phyloP scores from a whole-genome alignment of 2,797 vertebrate species.

The Sebastes iracundus region DNA sequence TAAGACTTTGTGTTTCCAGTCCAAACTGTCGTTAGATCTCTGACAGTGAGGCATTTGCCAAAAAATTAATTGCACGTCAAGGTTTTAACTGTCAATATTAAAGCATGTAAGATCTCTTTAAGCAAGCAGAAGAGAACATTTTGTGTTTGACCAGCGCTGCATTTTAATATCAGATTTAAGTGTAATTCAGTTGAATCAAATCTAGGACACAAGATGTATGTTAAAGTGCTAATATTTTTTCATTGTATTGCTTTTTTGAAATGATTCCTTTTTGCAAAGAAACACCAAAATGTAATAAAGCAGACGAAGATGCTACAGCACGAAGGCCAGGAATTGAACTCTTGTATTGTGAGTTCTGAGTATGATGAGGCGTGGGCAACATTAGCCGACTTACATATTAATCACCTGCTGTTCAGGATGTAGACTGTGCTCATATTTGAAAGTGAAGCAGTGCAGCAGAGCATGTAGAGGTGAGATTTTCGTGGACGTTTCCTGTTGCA shows the following conservation, averaged over 20 bases:
- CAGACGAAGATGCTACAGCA: not conserved
- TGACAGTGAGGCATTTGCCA: not conserved
- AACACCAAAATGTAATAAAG: not conserved
- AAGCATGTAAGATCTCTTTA: not conserved
- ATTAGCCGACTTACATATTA: conserved; percentile 10
- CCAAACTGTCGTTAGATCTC: not conserved
- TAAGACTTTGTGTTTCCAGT: not conserved
- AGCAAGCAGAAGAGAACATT: conserved; percentile 17
- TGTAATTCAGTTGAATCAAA: conserved; percentile 63
- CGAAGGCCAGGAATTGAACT: not conserved
- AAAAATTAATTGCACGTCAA: not conserved
- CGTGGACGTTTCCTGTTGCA: not conserved
- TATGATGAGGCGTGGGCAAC: not conserved
- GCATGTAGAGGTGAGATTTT: not conserved
- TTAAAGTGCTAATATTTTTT: not conserved
- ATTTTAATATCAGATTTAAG: conserved; percentile 66
- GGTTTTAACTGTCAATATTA: conserved; percentile 22
- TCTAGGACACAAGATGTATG: conserved; percentile 37
- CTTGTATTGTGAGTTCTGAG: not conserved
- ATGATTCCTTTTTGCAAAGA: not conserved
- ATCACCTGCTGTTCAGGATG: conserved; percentile 13
- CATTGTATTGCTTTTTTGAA: not conserved
- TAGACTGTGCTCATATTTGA: conserved; percentile 1
- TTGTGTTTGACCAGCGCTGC: conserved; percentile 30
- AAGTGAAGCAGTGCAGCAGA: not conserved